Evolutionary conservation across 1,140 invertebrate genomes (phyloP).

Genomic region (Tachypleus tridentatus): DNA sequence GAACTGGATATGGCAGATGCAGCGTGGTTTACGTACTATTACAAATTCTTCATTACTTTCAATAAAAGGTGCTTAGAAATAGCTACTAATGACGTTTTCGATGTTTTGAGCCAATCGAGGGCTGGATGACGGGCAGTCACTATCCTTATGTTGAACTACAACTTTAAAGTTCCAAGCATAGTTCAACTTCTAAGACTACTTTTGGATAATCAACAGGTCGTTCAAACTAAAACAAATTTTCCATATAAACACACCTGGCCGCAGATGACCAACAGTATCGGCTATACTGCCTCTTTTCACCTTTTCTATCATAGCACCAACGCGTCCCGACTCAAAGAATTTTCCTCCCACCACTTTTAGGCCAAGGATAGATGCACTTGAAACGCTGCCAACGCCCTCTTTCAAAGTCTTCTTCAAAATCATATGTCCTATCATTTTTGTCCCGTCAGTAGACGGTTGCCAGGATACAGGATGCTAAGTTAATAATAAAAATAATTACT

Average conservation of each 20-base stretch:
- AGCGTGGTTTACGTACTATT: too few relatives aligned
- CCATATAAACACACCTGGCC: slow-evolving; percentile 55
- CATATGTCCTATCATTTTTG: slow-evolving; percentile 89
- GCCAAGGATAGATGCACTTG: slow-evolving; percentile 47
- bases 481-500: neutral
- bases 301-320: slow-evolving; percentile 89
- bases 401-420: slow-evolving; percentile 60
- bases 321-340: slow-evolving; percentile 36
- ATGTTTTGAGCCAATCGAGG: too few relatives aligned
- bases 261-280: slow-evolving; percentile 83
- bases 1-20: too few relatives aligned
- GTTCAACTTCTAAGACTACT: too few relatives aligned
- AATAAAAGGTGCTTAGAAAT: too few relatives aligned
- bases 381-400: slow-evolving; percentile 34
- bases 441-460: slow-evolving; percentile 83
- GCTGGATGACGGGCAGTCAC: too few relatives aligned
- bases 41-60: too few relatives aligned
- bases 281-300: slow-evolving; percentile 95
- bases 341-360: slow-evolving; percentile 76
- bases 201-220: too few relatives aligned
- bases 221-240: too few relatives aligned
- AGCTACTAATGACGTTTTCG: too few relatives aligned
- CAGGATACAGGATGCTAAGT: slow-evolving; percentile 83
- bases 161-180: too few relatives aligned
- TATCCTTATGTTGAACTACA: too few relatives aligned